These are phyloP conservation scores for Limnothrissa miodon DNA, from an alignment of 2,113 vertebrate genomes.

Conservation along the genomic window DNA sequence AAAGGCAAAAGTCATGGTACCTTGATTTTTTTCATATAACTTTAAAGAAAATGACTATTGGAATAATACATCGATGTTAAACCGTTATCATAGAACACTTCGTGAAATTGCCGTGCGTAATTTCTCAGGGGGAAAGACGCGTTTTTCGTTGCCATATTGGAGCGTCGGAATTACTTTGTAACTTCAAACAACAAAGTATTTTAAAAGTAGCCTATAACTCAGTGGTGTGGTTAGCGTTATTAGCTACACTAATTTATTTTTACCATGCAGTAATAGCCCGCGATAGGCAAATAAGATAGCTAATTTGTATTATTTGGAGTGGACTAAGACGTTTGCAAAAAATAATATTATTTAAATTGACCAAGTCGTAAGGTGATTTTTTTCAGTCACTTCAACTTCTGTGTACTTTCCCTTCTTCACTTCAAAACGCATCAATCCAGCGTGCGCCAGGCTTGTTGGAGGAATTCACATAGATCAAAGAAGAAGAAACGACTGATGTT, in stretches of 20 bases:
- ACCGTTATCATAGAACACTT: neutral
- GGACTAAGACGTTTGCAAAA: no score
- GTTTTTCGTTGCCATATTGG: neutral
- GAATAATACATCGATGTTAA: neutral
- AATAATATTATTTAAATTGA: no score
- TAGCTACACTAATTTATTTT: no score
- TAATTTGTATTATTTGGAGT: no score
- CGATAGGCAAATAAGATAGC: no score
- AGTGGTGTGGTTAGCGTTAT: neutral
- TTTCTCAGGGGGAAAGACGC: neutral
- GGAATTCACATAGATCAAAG: slow-evolving; percentile 68
- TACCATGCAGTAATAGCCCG: no score
- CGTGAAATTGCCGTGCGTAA: neutral
- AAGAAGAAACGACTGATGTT: slow-evolving; percentile 76
- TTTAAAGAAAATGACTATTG: neutral
- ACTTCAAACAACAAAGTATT: neutral
- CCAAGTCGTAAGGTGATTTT: neutral
- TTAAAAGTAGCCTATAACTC: neutral
- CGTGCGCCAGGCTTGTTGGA: slow-evolving; percentile 71
- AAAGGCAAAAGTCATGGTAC: neutral
- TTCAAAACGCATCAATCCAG: slow-evolving; percentile 80
- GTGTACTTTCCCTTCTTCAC: slow-evolving; percentile 57
- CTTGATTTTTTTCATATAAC: neutral
- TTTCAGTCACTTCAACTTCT: neutral
- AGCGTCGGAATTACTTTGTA: neutral